These are phyloP conservation scores for Pyrgilauda ruficollis DNA, from an alignment of 2,113 vertebrate species.

Conservation along the genomic window DNA sequence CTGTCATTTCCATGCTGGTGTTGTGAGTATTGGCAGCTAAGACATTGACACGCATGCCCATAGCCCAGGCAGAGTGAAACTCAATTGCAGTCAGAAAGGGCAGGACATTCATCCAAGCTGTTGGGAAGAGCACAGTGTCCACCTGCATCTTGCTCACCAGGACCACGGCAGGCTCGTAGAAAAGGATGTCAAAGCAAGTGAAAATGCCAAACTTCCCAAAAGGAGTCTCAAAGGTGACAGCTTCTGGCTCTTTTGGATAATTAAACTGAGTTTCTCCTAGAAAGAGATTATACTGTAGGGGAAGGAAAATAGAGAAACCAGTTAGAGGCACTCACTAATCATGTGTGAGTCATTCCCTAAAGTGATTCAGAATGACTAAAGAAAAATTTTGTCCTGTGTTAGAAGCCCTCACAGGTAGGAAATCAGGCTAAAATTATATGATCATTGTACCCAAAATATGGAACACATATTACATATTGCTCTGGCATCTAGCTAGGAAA, in stretches of 20 bases:
- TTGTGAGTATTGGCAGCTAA: conserved; percentile 78
- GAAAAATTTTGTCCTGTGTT: neutral
- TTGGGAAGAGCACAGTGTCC: conserved; percentile 63
- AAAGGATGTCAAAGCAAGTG: conserved; percentile 91
- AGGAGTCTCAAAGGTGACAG: conserved; percentile 80
- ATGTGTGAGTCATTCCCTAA: neutral
- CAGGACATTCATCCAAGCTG: conserved; percentile 69
- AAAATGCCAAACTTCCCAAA: conserved; percentile 89
- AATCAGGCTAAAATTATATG: neutral
- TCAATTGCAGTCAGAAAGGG: conserved; percentile 65
- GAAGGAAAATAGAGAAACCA: neutral
- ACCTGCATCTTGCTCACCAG: conserved; percentile 76
- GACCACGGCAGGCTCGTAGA: conserved; percentile 72
- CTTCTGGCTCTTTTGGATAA: conserved; percentile 68
- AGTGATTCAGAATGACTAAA: neutral
- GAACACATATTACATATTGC: neutral
- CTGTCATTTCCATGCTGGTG: conserved; percentile 71
- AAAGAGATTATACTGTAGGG: conserved; percentile 80
- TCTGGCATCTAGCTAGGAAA: neutral
- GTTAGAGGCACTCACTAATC: neutral
- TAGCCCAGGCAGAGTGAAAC: conserved; percentile 76
- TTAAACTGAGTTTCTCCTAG: conserved; percentile 78
- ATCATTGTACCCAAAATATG: neutral
- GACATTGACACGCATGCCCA: conserved; percentile 70
- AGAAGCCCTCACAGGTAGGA: neutral